Percentiles rank a stretch among this genome's conserved stretches.
Conservation (phyloP, 2,797 vertebrate genomes). For the Microcaecilia unicolor region DNA sequence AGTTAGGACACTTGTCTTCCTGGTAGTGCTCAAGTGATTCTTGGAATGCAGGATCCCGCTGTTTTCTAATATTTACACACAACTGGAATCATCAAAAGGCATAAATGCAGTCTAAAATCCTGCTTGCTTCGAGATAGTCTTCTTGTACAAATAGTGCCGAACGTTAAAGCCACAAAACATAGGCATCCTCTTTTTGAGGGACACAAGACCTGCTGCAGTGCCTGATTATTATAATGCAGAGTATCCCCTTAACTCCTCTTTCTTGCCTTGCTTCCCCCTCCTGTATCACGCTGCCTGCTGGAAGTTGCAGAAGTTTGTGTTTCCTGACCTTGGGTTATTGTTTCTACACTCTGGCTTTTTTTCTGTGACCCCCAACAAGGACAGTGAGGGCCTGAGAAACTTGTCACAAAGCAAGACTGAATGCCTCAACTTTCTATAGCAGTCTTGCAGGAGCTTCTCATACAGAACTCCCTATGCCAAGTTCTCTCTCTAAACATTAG, state of each 20-base stretch:
- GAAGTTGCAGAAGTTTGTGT: background rate
- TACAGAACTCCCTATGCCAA: background rate
- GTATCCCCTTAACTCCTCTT: background rate
- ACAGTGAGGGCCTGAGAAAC: background rate
- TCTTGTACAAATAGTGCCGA: slow-evolving; percentile 42
- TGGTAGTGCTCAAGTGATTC: slow-evolving; percentile 80
- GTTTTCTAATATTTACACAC: slow-evolving; percentile 99
- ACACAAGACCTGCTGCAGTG: background rate
- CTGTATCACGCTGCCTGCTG: background rate
- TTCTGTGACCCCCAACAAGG: background rate
- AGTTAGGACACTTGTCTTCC: slow-evolving; percentile 87
- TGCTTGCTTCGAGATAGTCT: slow-evolving; percentile 41
- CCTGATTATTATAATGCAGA: background rate
- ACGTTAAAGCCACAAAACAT: too few species aligned
- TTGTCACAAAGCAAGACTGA: background rate
- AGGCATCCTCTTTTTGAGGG: too few species aligned
- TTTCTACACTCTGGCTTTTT: background rate
- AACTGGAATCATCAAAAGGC: slow-evolving; percentile 78
- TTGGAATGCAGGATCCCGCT: slow-evolving; percentile 83
- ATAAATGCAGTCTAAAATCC: slow-evolving; percentile 61
- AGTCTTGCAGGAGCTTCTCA: background rate
- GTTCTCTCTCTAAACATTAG: too few species aligned
- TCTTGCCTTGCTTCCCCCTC: background rate
- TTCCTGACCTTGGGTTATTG: background rate
- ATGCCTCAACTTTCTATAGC: background rate